Evolutionary conservation across 2,113 vertebrate genomes (phyloP), one percentile per base, ranked within the genome.

Genomic region (Siniperca knerii): DNA sequence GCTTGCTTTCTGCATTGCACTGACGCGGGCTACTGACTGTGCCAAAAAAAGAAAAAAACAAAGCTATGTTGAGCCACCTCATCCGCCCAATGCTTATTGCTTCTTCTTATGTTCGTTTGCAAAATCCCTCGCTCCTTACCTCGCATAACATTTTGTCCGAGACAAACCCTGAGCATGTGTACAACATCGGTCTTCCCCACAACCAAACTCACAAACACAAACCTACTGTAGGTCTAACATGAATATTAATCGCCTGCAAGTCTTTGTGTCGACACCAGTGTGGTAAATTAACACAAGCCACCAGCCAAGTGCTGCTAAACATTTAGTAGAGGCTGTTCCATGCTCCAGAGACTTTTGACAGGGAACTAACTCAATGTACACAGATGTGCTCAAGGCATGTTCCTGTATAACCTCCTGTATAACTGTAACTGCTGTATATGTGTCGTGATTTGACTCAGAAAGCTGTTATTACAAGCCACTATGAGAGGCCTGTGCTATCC

Each of bases 1-100:
- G 79, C 65, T 77, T 23, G 71, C 50, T 78, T 82, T 68, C 79
- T 83, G 88, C 79, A 77, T 40, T 89, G 77, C 89, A 84, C 82
- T 82, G 87, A 92, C 29, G 44, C 72, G 20, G 75, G 55, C 66
- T 68, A 72, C 70, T 75, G 40, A 84, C 85, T 81, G 81, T 89
- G 85, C 85, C 70, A 77, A 54, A 75, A 70, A 61, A 29, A 15
- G 21, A 44, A 52, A 37, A 37, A 23, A 57, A 55, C 25, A 80
- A 90, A 77, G 72, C 77, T 83, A 20, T 44, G 73, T 87, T 79
- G 64, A 87, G 83, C 83, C 57, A 42, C 46, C 55, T 87, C 73
- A 79, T 87, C 66, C 15, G 25, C 73, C 62, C 33, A 21, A 46
- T 23, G 37, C 72, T 82, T 81, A 60, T 35, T 37, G 61, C 67